These are phyloP conservation scores for Lasioglossum malachurum DNA, from an alignment of 2,888 invertebrate species.

Conservation along the genomic window DNA sequence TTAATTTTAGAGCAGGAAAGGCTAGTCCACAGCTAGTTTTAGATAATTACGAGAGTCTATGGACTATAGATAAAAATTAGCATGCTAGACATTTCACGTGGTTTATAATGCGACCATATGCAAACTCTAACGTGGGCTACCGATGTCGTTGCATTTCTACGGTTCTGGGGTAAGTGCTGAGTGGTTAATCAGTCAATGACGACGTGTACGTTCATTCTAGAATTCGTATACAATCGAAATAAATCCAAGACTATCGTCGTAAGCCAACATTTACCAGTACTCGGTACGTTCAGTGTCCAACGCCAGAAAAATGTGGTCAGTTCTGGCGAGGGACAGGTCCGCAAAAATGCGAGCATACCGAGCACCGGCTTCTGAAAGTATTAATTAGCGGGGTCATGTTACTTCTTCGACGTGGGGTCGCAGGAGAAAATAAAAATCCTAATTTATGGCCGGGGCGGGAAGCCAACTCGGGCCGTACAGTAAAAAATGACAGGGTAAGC, in stretches of 20 bases:
- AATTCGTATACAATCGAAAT: background rate
- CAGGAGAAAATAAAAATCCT: background rate
- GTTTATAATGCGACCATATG: too few relatives aligned
- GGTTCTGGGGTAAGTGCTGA: too few relatives aligned
- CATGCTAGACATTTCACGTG: too few relatives aligned
- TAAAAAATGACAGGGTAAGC: slow-evolving; percentile 17
- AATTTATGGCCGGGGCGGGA: slow-evolving; percentile 8
- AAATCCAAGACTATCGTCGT: background rate
- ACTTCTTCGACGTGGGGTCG: background rate
- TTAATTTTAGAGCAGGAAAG: too few relatives aligned
- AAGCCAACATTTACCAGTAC: background rate
- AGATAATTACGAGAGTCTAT: too few relatives aligned
- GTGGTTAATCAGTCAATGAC: too few relatives aligned
- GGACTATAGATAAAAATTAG: too few relatives aligned
- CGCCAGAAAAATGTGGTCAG: background rate
- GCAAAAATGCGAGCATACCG: background rate
- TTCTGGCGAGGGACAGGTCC: background rate
- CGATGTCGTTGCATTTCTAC: too few relatives aligned
- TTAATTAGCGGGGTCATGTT: background rate
- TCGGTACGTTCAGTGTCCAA: background rate
- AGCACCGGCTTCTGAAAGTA: background rate
- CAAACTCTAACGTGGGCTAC: too few relatives aligned
- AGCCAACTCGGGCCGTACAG: background rate
- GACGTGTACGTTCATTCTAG: too few relatives aligned
- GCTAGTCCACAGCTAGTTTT: too few relatives aligned